Base-by-base conservation (phyloP, 2,888 invertebrate species). In the Euzophera pinguis region DNA sequence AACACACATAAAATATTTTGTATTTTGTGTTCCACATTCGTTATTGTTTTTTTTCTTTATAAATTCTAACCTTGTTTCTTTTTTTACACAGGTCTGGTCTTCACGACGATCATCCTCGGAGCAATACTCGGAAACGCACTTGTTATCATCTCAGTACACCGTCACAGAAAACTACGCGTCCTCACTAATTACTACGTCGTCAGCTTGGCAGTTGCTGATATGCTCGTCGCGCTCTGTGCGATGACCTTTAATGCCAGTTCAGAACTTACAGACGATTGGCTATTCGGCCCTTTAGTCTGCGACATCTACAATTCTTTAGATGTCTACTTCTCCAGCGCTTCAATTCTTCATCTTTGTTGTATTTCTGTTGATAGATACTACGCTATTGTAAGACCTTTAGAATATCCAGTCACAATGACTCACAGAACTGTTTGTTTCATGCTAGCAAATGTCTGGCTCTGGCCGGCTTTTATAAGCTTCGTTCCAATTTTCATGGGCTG, bases 111-210 rank as follows among this genome's bases (percentile, higher is more conserved):
- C 79, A 98, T 98, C 73, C 91, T 96, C 53, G 95, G 96, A 62
- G 98, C 98, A 29, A 93, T 97, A 13, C 92, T 98, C 53, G 98
- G 98, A 51, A 98, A 98, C 91, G 95, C 97, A 1, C 91, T 98
- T 62, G 98, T 98, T 68, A 96, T 97, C 66, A 94, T 95, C 60
- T 94, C 94, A 68, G 96, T 97, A 22, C 93, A 95, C 63, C 91
- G 95, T 43, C 96, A 96, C 77, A 92, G 96, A 42, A 94, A 95
- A 67, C 91, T 97, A 1, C 91, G 97, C 45, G 96, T 97, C 59
- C 95, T 97, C 73, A 98, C 98, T 49, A 98, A 98, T 84, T 98
- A 97, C 82, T 98, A 98, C 91, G 97, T 98, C 62, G 98, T 98
- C 66, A 97, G 97, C 50, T 85, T 98, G 55, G 98, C 98, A 1